Evolutionary conservation across 2,113 vertebrate species (phyloP), one percentile per base, ranked within the genome.

Genomic region (Dendrocopos noguchii): DNA sequence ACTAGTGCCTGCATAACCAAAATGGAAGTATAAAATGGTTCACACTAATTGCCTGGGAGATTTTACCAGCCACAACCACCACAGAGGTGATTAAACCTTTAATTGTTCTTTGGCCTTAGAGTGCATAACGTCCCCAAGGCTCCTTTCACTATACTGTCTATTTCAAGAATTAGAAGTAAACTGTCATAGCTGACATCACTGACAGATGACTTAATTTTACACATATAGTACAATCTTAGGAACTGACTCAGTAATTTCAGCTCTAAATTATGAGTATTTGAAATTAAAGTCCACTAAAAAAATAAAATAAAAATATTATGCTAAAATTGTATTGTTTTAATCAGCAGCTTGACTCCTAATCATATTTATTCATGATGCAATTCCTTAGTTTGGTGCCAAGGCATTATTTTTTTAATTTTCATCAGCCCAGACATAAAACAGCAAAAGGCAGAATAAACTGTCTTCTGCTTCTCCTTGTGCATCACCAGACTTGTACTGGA

Each of bases 1-100:
- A 94, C 81, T 87, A 87, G 52, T 60, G 64, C 46, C 81, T 91
- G 42, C 64, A 80, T 60, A 93, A 88, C 91, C 31, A 82, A 90
- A 95, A 89, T 44, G 27, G 39, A 95, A 82, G 59, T 71, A 84
- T 82, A 80, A 94, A 95, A 82, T 12, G 28, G 67, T 74, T 85
- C 67, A 60, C 28, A 63, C 59, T 84, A 81, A 91, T 56, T 80
- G 74, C 46, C 55, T 76, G 36, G 44, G 64, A 92, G 60, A 85
- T 82, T 91, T 93, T 74, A 87, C 74, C 66, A 92, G n/a, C 67
- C 84, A 73, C 46, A 87, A 78, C 64, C 67, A 94, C 19, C 39
- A 84, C 25, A 76, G 60, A 82, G 15, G 12, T 52, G 50, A 86
- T 90, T 78, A 94, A 95, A 86, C 39, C 34, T 86, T 59, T 86